phyloP scores from a whole-genome alignment of 2,888 invertebrate species.

The Bellardia bayeri region DNA sequence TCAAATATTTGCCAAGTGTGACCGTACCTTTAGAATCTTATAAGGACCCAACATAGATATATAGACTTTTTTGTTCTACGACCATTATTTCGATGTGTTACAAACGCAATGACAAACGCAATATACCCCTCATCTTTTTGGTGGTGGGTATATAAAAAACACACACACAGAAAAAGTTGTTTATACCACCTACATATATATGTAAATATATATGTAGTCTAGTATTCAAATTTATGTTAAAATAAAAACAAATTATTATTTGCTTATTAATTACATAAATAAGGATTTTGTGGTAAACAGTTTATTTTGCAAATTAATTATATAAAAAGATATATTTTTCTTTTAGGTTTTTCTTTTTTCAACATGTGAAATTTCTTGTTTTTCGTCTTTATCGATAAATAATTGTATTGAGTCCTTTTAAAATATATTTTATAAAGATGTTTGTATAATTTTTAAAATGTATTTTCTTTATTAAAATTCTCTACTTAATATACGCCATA shows the following conservation, averaged over 20 bases:
- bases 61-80: too few species aligned
- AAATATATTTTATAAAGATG: neutral
- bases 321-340: neutral
- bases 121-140: too few species aligned
- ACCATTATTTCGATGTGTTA: too few species aligned
- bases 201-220: too few species aligned
- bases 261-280: constrained; percentile 3
- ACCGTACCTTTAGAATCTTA: too few species aligned
- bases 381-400: constrained; percentile 17
- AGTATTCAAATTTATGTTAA: neutral
- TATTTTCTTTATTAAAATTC: too few species aligned
- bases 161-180: too few species aligned
- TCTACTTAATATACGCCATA: too few species aligned
- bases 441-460: neutral
- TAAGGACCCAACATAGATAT: too few species aligned
- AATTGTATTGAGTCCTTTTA: constrained; percentile 1
- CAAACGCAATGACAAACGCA: too few species aligned
- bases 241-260: neutral
- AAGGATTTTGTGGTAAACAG: constrained; percentile 23
- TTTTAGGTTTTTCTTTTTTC: neutral
- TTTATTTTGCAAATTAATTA: constrained; percentile 23
- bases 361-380: constrained; percentile 22
- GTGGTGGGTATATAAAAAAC: neutral
- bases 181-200: too few species aligned
- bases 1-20: too few species aligned